Evolutionary conservation across 2,797 vertebrate species (phyloP), one percentile per base, ranked within the genome.

Genomic region (Telmatherina bonti): DNA sequence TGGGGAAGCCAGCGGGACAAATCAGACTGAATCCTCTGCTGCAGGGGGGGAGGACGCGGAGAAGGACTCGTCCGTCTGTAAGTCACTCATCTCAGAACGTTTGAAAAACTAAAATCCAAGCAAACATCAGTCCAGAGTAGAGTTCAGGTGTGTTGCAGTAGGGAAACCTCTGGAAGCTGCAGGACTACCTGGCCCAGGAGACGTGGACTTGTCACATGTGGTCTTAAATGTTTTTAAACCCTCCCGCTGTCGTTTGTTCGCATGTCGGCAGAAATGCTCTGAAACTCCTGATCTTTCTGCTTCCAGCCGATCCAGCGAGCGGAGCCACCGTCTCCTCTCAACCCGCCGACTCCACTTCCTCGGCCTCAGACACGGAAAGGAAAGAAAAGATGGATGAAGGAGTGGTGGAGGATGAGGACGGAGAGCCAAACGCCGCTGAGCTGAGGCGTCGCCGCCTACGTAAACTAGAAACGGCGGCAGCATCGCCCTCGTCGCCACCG

Each of bases 401-500:
- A 30, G 92, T 51, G 41, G 91, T 64, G 31, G 88, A 80, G 0
- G 85, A 93, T 2, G 92, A 91, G 3, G 92, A 91, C 0, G 95
- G 93, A 0, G 97, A 96, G 57, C 97, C 96, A 0, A 95, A 95
- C 1, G 84, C 96, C 0, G 96, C 94, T 0, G 97, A 98, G 82
- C 85, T 97, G 49, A 94, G 97, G 56, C 93, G 96, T 18, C 94
- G 97, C 3, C 95, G 97, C 15, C 96, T 99, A 31, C 96, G 96
- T 2, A 98, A 97, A 79, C 85, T 98, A n/a, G 96, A 96, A 82
- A 95, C 95, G 0, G 81, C 94, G 0, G 47, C 84, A 0, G 45
- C 86, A 13, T 12, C 35, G 12, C 7, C 93, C 0, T 80, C 92
- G 0, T 58, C 85, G 0, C 58, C 84, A 0, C 71, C 93, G 0